These are phyloP conservation scores for Tauraco erythrolophus DNA, from an alignment of 2,113 vertebrate genomes.

Conservation along the genomic window DNA sequence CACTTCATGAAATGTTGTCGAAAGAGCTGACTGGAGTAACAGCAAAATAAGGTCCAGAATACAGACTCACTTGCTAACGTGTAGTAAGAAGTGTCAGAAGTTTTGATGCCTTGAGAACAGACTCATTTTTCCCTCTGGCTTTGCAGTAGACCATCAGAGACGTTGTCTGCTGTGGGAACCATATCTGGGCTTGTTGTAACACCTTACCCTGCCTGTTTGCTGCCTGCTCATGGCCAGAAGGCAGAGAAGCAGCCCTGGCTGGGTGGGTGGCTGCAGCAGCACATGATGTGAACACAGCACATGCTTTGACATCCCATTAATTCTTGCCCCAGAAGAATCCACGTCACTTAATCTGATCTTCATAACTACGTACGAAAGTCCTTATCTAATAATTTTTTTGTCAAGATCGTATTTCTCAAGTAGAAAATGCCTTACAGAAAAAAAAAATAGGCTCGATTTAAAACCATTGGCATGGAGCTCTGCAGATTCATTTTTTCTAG, in stretches of 20 bases:
- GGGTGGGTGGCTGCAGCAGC: background rate
- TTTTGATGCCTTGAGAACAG: background rate
- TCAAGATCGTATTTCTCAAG: background rate
- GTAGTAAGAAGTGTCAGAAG: background rate
- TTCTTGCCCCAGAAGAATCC: background rate
- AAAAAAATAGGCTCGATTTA: background rate
- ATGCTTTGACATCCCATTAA: background rate
- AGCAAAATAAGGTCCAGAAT: background rate
- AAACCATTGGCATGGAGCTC: background rate
- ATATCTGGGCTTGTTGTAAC: background rate
- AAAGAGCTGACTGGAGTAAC: background rate
- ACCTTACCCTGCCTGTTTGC: background rate
- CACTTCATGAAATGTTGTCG: background rate
- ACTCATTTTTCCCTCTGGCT: background rate
- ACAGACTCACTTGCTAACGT: fast-evolving
- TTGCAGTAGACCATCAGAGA: background rate
- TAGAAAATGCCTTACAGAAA: background rate
- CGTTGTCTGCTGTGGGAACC: background rate
- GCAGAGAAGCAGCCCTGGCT: background rate
- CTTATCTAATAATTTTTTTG: background rate
- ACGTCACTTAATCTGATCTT: background rate
- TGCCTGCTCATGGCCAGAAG: background rate
- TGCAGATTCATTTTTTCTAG: background rate
- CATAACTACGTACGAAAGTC: background rate
- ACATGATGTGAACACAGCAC: background rate